Conservation (phyloP, 2,113 vertebrate genomes). For the Connochaetes taurinus region DNA sequence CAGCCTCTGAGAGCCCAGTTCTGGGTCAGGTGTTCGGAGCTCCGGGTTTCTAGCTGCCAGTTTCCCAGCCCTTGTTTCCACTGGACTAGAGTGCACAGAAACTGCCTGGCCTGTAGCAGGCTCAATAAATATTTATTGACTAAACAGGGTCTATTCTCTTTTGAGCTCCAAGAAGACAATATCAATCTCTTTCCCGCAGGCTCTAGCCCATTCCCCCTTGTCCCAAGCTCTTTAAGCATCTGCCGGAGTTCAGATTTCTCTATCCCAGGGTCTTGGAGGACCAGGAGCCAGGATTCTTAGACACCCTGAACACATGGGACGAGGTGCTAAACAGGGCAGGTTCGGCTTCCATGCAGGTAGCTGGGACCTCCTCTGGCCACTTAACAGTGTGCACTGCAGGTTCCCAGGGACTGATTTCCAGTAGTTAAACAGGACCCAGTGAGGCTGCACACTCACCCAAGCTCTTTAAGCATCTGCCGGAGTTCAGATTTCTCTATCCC, state of each 20-base stretch:
- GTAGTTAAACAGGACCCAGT: neutral
- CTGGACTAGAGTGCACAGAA: neutral
- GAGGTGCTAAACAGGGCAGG: neutral
- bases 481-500: neutral
- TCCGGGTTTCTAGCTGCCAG: accelerated
- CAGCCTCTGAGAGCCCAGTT: neutral
- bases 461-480: neutral
- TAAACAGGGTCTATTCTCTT: neutral
- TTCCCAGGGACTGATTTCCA: neutral
- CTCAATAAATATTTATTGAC: neutral
- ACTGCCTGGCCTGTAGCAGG: neutral
- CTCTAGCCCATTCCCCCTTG: neutral
- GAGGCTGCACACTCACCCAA: accelerated
- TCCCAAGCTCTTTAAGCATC: neutral
- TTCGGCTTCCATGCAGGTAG: neutral
- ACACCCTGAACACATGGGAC: accelerated
- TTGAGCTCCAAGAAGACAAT: neutral
- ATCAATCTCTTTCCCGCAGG: neutral
- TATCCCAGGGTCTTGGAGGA: neutral
- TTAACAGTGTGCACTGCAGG: neutral
- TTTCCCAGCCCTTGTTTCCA: neutral
- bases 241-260: neutral
- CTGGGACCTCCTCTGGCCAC: neutral
- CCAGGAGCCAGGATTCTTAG: accelerated
- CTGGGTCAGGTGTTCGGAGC: accelerated